A percentile compares a stretch with the other conserved stretches of the same genome.
phyloP scores from a whole-genome alignment of 1,140 invertebrate genomes.

The Micrasema minimum region DNA sequence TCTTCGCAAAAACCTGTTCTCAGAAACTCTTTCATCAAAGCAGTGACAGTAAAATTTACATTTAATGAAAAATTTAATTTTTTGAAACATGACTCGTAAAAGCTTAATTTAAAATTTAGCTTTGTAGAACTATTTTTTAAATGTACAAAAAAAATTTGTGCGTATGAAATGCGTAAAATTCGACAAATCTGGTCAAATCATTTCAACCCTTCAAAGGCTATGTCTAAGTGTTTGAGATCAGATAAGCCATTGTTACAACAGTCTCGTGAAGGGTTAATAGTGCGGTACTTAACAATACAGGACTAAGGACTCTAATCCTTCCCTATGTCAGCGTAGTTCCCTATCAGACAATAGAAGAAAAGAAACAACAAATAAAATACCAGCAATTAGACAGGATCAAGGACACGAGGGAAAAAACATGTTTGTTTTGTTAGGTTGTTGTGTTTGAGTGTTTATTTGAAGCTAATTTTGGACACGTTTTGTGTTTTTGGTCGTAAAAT shows the following conservation, averaged over 20 bases:
- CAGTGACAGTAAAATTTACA: too few species aligned
- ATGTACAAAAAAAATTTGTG: too few species aligned
- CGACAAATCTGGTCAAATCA: too few species aligned
- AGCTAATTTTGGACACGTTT: background rate
- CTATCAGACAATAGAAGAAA: background rate
- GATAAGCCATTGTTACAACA: slow-evolving; percentile 33
- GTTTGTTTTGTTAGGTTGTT: slow-evolving; percentile 19
- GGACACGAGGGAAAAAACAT: slow-evolving; percentile 20
- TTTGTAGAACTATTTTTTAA: too few species aligned
- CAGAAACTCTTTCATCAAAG: too few species aligned
- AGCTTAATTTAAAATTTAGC: too few species aligned
- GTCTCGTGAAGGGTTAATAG: slow-evolving; percentile 19
- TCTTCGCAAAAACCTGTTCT: too few species aligned
- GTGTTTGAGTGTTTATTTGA: background rate
- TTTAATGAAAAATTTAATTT: too few species aligned
- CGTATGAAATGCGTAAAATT: too few species aligned
- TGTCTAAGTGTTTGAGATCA: slow-evolving; percentile 37
- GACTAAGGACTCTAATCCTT: slow-evolving; percentile 20
- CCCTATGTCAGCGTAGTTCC: too few species aligned
- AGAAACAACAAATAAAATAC: slow-evolving; percentile 10
- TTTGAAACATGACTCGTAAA: too few species aligned
- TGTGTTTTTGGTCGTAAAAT: background rate
- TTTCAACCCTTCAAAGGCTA: slow-evolving; percentile 11
- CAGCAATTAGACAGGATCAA: slow-evolving; percentile 21
- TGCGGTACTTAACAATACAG: slow-evolving; percentile 19